Base-by-base conservation (phyloP, 2,113 vertebrate genomes). In the Nesospiza acunhae region DNA sequence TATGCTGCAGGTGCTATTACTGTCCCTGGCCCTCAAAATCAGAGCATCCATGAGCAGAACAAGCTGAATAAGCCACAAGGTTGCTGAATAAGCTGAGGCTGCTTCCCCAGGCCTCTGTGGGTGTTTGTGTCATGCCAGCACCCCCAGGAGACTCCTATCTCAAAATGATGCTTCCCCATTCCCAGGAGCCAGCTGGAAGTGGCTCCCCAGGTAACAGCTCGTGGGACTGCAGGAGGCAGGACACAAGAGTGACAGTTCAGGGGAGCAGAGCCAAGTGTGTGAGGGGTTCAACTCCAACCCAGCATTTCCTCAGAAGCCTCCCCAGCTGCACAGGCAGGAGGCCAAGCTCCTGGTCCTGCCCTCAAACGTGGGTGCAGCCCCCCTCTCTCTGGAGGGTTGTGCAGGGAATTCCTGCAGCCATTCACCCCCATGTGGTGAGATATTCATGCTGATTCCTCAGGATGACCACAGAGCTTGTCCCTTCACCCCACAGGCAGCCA, bases 381-480 rank as follows among this genome's bases (percentile, higher is more conserved):
- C 7, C 5, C 17, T 31, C 28, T 37, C 28, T 77, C n/a, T 64
- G 68, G 21, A 68, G 24, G 21, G 35, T 10, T 0, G 0, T 35
- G 42, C 26, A 67, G 69, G 35, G n/a, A 78, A 87, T 67, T 78
- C 47, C 56, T 39, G 39, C 33, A 82, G 33, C 39, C 20, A 3
- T 23, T 79, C 28, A 42, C 8, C 12, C 47, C 8, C 15, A 7
- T 10, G 17, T 20, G 73, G 6, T 49, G 64, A 74, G 50, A 64
- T 28, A 26, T 7, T 31, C 11, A 2, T 58, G 37, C 11, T 77
- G 33, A 17, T 47, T 53, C 30, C 47, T 79, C 27, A 37, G 55
- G 50, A 44, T 70, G 67, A 42, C 13, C 42, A 35, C 10, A 2
- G 26, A 53, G 7, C 21, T 58, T 50, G 22, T 35, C 16, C 23